Evolutionary conservation across 2,113 vertebrate species (phyloP), one percentile per base, ranked within the genome.

Genomic region (Arothron firmamentum): DNA sequence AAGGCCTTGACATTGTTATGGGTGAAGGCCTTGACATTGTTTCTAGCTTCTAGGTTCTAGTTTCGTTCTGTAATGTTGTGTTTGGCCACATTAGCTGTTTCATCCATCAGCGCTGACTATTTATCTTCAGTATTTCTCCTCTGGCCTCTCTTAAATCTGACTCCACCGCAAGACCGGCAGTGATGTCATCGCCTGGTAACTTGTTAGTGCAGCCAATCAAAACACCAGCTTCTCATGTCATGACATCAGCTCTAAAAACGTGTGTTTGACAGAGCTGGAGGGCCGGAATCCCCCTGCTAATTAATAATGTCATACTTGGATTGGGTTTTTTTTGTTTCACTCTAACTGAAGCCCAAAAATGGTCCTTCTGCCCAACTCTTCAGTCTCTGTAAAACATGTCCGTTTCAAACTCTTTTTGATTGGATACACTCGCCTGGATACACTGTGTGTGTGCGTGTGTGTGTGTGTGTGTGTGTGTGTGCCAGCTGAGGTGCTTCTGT

Each of bases 201-300:
- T 77, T 57, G n/a, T 57, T 46, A 49, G 38, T 59, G 23, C 12
- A 18, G 77, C 68, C 82, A 85, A 78, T 74, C 41, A 82, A 64
- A 83, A 78, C 80, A 79, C 17, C 1, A 18, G 68, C 82, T 83
- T 81, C 74, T 34, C 74, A 54, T 79, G 60, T 66, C 20, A 70
- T 86, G 80, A 87, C 80, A 79, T 85, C 75, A 83, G 23, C 48
- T 38, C 70, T 56, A 69, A 70, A 62, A 72, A 75, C 81, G 34
- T 71, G 71, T 64, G 58, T 47, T 18, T 42, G 54, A 25, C 2
- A 17, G 25, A 60, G 38, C 49, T 58, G 61, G 65, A 55, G 54
- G 34, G 48, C 54, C 49, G 59, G 56, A 57, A 59, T 57, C 13
- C 62, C 61, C 54, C 10, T 3, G 43, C 14, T n/a, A 4, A 31